Conservation (phyloP, 2,888 invertebrate genomes). For the Erynnis tages region DNA sequence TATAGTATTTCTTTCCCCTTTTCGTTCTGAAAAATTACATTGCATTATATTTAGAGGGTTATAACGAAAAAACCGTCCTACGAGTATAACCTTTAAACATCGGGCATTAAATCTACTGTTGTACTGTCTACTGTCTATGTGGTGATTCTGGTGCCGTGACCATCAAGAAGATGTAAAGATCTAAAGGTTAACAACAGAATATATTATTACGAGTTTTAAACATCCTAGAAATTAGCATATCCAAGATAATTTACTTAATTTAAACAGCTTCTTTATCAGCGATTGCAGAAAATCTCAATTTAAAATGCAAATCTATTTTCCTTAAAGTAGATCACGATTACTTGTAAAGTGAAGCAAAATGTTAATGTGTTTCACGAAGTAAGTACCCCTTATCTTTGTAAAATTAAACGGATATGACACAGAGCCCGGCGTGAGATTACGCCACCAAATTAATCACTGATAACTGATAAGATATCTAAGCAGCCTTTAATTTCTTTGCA, state of each 20-base stretch:
- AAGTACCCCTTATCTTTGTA: constrained; percentile 60
- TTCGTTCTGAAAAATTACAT: too few relatives aligned
- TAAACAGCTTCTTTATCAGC: background rate
- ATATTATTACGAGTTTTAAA: too few relatives aligned
- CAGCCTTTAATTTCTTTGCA: constrained; percentile 22
- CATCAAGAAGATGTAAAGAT: too few relatives aligned
- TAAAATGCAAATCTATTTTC: constrained; percentile 11
- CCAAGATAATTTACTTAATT: background rate
- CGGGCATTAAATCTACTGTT: too few relatives aligned
- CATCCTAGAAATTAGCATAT: too few relatives aligned
- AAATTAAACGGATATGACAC: constrained; percentile 63
- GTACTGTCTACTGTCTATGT: too few relatives aligned
- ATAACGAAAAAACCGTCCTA: too few relatives aligned
- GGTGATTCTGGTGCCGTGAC: too few relatives aligned
- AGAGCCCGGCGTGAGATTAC: constrained; percentile 53
- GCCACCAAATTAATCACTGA: constrained; percentile 65
- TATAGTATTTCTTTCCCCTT: too few relatives aligned
- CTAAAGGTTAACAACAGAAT: too few relatives aligned
- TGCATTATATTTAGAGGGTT: too few relatives aligned
- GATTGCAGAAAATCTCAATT: constrained; percentile 34
- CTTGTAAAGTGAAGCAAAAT: constrained; percentile 21
- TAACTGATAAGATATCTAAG: constrained; percentile 37
- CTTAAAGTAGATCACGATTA: constrained; percentile 3
- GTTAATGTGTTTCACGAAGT: constrained; percentile 45
- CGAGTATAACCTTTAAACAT: too few relatives aligned